phyloP scores from a whole-genome alignment of 2,888 invertebrate species.

The Tiliacea aurago region DNA sequence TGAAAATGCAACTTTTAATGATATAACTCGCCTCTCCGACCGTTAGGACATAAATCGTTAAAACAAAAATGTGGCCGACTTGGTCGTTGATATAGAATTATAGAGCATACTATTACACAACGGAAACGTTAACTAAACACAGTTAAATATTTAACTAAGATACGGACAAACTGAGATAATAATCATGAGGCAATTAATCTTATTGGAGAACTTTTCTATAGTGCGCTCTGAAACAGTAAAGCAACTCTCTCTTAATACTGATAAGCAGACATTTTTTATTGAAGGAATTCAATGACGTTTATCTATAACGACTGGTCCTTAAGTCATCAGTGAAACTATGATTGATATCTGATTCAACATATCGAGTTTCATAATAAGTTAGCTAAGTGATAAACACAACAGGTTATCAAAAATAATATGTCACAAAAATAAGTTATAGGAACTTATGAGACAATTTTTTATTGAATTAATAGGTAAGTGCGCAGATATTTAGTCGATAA shows the following conservation, averaged over 20 bases:
- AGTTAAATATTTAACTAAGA: constrained; percentile 54
- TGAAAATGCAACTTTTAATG: background rate
- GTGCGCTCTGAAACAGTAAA: constrained; percentile 10
- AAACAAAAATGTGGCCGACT: constrained; percentile 17
- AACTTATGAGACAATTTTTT: background rate
- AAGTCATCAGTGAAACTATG: constrained; percentile 7
- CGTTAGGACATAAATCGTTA: constrained; percentile 2
- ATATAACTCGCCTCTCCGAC: background rate
- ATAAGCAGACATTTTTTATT: constrained; percentile 15
- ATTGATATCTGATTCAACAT: background rate
- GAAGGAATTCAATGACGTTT: constrained; percentile 20
- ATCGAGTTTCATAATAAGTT: background rate
- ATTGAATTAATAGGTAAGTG: constrained; percentile 4
- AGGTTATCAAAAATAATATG: constrained; percentile 4
- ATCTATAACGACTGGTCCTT: constrained; percentile 21
- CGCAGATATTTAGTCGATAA: constrained; percentile 17
- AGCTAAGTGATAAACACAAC: constrained; percentile 14
- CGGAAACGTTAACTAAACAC: constrained; percentile 27
- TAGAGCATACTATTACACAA: constrained; percentile 38
- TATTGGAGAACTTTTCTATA: constrained; percentile 30
- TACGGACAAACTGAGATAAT: constrained; percentile 32
- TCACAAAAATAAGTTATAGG: background rate
- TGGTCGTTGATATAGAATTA: constrained; percentile 19
- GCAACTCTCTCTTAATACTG: constrained; percentile 44
- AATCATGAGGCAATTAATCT: constrained; percentile 44